These are phyloP conservation scores for Halocynthia roretzi DNA, from an alignment of 23 tunicate species.

Conservation along the genomic window DNA sequence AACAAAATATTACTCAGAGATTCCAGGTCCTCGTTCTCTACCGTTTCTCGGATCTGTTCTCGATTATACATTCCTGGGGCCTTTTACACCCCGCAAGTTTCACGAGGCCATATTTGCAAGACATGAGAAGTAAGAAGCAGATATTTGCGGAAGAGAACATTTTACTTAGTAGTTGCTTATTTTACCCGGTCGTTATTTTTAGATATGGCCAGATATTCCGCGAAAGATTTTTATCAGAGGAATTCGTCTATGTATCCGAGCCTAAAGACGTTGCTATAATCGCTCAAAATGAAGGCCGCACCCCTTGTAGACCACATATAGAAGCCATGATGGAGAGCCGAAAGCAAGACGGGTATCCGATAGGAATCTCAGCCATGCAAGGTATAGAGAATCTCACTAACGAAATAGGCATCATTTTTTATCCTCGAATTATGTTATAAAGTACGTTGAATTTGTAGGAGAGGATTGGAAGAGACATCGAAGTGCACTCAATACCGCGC, in stretches of 20 bases:
- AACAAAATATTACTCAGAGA: conserved; percentile 29
- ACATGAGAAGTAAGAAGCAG: conserved; percentile 42
- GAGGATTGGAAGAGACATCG: conserved; percentile 67
- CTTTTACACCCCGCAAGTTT: conserved; percentile 58
- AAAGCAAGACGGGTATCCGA: conserved; percentile 59
- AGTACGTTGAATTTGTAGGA: conserved; percentile 10
- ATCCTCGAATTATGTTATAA: not conserved
- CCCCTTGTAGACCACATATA: conserved; percentile 76
- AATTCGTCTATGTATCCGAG: conserved; percentile 75
- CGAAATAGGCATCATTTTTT: not conserved
- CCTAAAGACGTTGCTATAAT: conserved; percentile 68
- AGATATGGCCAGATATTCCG: conserved; percentile 82
- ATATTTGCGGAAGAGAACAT: not conserved
- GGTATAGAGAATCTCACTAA: not conserved
- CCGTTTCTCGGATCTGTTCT: conserved; percentile 75
- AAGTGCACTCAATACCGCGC: conserved; percentile 51
- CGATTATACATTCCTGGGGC: conserved; percentile 66
- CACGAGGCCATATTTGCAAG: conserved; percentile 48
- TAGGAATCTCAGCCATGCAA: conserved; percentile 85
- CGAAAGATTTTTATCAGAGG: conserved; percentile 60
- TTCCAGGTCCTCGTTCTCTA: conserved; percentile 78
- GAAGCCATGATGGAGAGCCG: conserved; percentile 66
- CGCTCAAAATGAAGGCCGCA: conserved; percentile 72
- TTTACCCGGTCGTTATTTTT: conserved; percentile 3
- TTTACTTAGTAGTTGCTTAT: not conserved